Evolutionary conservation across 2,888 invertebrate species (phyloP).

Genomic region (Melangyna quadrimaculata): DNA sequence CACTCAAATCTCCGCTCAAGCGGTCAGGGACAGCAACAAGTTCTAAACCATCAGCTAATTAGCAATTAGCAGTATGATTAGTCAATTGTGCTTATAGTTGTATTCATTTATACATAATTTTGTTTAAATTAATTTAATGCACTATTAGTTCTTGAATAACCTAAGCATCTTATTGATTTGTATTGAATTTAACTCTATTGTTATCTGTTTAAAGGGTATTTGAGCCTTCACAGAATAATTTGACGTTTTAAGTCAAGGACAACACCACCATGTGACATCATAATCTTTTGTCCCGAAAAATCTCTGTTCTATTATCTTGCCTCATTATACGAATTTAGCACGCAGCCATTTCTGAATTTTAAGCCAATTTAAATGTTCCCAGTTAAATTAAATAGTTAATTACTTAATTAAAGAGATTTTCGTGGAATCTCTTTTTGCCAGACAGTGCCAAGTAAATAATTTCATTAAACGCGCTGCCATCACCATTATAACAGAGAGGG

Average conservation of each 20-base stretch:
- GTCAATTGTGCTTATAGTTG: constrained; percentile 10
- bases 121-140: not conserved
- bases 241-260: not conserved
- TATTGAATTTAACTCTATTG: constrained; percentile 18
- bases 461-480: constrained; percentile 27
- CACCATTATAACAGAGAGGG: not conserved
- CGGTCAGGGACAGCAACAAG: constrained; percentile 59
- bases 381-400: constrained; percentile 40
- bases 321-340: not conserved
- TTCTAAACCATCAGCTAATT: constrained; percentile 47
- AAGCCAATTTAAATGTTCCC: constrained; percentile 28
- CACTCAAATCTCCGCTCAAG: constrained; percentile 31
- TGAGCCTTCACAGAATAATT: not conserved
- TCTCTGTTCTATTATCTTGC: not conserved
- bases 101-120: not conserved
- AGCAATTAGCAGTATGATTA: not conserved
- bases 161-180: not conserved
- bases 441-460: constrained; percentile 19
- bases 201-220: not conserved
- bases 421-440: constrained; percentile 16
- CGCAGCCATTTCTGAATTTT: not conserved
- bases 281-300: constrained; percentile 9
- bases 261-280: not conserved
- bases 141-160: not conserved
- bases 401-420: constrained; percentile 33